Evolutionary conservation across 1,140 invertebrate species (phyloP), one percentile per base, ranked within the genome.

Genomic region (Dinothrombium tinctorium): DNA sequence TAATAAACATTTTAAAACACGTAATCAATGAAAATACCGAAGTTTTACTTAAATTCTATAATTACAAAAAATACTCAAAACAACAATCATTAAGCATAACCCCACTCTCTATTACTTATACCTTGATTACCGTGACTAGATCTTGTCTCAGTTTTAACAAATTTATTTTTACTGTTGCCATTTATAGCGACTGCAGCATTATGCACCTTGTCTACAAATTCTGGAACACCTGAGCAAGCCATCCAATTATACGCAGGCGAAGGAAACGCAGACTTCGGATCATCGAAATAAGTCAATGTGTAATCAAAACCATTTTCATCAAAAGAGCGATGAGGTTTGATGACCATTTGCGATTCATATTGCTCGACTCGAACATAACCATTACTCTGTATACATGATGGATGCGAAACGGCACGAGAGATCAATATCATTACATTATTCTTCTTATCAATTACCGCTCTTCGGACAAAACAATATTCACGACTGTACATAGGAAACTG

Each of bases 261-360:
- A 8, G 63, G 61, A 44, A 66, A 61, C 24, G 55, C 48, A 7
- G 63, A 53, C 46, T 64, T 53, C 8, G 64, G 62, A 52, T 66
- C 61, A 51, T 66, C 64, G 51, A 55, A 58, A 46, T 66, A 66
- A 9, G 61, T 64, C 37, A 67, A 47, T 12, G 64, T 50, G 50
- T 64, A 66, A 45, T 64, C 61, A 49, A 67, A 60, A 14, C 64
- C 64, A 55, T 60, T 55, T 57, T 59, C 50, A 33, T 43, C 19
- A 25, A 48, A 48, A 15, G 14, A 22, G 8, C 21, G 20, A 24
- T 48, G 46, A 11, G 47, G 47, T 23, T 21, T 35, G 32, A 47
- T 48, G 2, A 61, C 58, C 54, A 61, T 57, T 22, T 54, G 41
- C n/a, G 59, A 61, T 14, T 37, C 44, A 47, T 59, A 61, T 3